Percentiles rank a stretch among this genome's conserved stretches.
These are phyloP conservation scores for Drosophila vallismaia DNA, from an alignment of 2,888 invertebrate species.

Conservation along the genomic window DNA sequence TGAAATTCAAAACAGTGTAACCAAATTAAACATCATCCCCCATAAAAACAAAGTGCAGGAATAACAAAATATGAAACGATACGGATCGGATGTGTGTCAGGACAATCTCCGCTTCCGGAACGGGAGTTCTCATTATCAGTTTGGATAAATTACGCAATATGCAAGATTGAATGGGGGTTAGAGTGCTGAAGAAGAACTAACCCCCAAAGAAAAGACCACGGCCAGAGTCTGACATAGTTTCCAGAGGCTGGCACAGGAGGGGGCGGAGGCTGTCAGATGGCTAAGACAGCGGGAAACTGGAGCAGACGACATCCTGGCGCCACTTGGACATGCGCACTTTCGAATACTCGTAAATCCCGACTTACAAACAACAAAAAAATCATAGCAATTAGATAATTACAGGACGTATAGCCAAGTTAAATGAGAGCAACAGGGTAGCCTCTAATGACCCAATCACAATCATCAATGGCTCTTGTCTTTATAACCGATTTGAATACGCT, in stretches of 20 bases:
- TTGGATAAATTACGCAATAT: slow-evolving; percentile 68
- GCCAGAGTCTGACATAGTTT: slow-evolving; percentile 67
- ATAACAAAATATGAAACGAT: slow-evolving; percentile 56
- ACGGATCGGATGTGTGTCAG: slow-evolving; percentile 66
- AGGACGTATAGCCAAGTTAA: slow-evolving; percentile 27
- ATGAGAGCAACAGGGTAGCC: slow-evolving; percentile 37
- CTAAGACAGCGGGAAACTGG: slow-evolving; percentile 64
- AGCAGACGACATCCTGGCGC: slow-evolving; percentile 79
- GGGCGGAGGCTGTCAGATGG: slow-evolving; percentile 19
- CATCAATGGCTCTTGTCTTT: neutral
- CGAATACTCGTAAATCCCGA: slow-evolving; percentile 23
- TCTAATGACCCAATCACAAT: slow-evolving; percentile 33
- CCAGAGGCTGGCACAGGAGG: slow-evolving; percentile 7
- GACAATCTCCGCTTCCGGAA: slow-evolving; percentile 68
- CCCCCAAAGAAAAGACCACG: slow-evolving; percentile 25
- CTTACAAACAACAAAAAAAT: slow-evolving; percentile 23
- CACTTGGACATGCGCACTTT: slow-evolving; percentile 72
- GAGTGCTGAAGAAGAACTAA: slow-evolving; percentile 14
- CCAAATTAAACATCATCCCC: slow-evolving; percentile 21
- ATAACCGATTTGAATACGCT: slow-evolving; percentile 10
- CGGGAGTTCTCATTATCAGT: slow-evolving; percentile 63
- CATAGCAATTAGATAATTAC: slow-evolving; percentile 69
- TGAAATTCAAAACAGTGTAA: slow-evolving; percentile 12
- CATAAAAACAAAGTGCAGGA: slow-evolving; percentile 15
- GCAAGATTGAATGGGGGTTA: slow-evolving; percentile 42